Percentiles rank a stretch among this genome's conserved stretches.
Conservation (phyloP, 1,140 invertebrate genomes). For the Bombus consobrinus region DNA sequence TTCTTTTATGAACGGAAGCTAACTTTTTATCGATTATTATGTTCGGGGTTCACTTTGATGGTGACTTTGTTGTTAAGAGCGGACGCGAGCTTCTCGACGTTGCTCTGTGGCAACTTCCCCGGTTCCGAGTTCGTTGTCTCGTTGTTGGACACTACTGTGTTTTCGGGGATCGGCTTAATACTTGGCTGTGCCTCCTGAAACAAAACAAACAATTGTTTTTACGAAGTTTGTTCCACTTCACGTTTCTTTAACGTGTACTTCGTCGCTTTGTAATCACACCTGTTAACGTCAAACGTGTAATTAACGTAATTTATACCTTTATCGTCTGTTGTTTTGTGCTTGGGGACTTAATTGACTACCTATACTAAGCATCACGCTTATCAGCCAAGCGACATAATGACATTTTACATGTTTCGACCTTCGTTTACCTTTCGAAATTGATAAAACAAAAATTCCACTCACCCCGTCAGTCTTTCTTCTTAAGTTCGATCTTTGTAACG, state of each 20-base stretch:
- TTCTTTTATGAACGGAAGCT: slow-evolving; percentile 14
- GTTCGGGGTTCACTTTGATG: slow-evolving; percentile 80
- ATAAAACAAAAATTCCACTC: slow-evolving; percentile 69
- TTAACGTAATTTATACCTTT: slow-evolving; percentile 9
- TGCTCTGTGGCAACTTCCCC: slow-evolving; percentile 66
- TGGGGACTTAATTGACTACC: neutral
- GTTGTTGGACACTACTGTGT: slow-evolving; percentile 33
- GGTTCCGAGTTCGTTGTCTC: slow-evolving; percentile 64
- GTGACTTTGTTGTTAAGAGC: slow-evolving; percentile 79
- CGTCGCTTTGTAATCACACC: neutral
- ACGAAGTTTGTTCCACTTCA: too few species aligned
- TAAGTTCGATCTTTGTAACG: slow-evolving; percentile 88
- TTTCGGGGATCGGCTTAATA: slow-evolving; percentile 54
- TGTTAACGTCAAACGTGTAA: neutral
- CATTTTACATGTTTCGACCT: neutral
- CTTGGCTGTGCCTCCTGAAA: slow-evolving; percentile 56
- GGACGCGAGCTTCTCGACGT: slow-evolving; percentile 78
- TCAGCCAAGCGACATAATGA: neutral
- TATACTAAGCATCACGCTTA: neutral
- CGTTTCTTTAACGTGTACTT: neutral
- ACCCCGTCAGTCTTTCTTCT: slow-evolving; percentile 87
- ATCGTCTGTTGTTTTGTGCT: neutral
- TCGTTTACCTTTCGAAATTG: neutral
- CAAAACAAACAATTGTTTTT: neutral
- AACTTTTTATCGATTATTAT: slow-evolving; percentile 75